Evolutionary conservation across 2,113 vertebrate genomes (phyloP).

Genomic region (Thinocorus orbignyianus): DNA sequence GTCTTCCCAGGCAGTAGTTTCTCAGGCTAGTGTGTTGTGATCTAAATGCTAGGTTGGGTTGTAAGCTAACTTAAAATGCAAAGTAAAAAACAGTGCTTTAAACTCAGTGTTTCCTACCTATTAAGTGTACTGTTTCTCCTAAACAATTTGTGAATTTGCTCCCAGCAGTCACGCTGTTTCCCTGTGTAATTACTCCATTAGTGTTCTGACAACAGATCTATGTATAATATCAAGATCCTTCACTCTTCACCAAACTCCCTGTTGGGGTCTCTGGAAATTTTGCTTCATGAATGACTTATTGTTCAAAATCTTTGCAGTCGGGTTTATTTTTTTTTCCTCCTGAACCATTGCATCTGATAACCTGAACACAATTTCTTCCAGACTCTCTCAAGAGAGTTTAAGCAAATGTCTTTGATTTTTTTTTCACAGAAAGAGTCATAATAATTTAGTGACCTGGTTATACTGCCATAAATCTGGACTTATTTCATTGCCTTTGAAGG

Average conservation of each 20-base stretch:
- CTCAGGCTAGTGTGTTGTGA: background rate
- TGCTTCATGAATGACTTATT: background rate
- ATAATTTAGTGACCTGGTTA: background rate
- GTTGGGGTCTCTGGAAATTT: background rate
- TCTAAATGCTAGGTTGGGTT: background rate
- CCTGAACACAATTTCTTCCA: background rate
- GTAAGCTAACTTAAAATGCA: background rate
- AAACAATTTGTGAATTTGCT: background rate
- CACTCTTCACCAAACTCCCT: background rate
- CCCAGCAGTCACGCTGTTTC: background rate
- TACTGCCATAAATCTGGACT: background rate
- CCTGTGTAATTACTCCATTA: background rate
- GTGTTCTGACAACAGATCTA: background rate
- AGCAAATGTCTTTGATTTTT: background rate
- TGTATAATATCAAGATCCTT: background rate
- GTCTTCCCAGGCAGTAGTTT: conserved; percentile 41
- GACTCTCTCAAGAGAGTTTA: background rate
- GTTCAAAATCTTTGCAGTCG: background rate
- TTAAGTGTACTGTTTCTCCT: background rate
- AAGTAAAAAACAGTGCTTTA: background rate
- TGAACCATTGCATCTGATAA: background rate
- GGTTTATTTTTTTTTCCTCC: background rate
- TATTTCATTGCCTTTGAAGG: conserved; percentile 10
- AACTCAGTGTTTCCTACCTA: background rate
- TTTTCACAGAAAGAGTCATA: background rate